phyloP scores from a whole-genome alignment of 2,888 invertebrate species.

The Agrochola macilenta region DNA sequence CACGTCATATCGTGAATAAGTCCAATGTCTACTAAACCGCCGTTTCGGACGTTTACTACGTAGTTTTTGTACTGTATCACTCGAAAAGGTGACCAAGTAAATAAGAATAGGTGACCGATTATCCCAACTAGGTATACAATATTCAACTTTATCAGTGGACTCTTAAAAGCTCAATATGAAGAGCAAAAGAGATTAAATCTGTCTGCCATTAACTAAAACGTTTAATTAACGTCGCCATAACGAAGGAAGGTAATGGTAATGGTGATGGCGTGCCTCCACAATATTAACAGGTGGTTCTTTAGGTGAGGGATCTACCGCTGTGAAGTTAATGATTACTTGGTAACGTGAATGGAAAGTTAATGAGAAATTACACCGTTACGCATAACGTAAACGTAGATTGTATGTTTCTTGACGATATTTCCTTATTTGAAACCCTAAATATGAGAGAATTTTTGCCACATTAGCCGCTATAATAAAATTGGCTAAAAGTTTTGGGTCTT shows the following conservation, averaged over 20 bases:
- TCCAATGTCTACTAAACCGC: too few species aligned
- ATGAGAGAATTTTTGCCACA: neutral
- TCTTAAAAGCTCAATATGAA: neutral
- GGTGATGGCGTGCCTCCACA: conserved; percentile 28
- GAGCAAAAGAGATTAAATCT: conserved; percentile 49
- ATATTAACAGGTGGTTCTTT: conserved; percentile 53
- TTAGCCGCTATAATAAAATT: neutral
- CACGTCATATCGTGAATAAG: too few species aligned
- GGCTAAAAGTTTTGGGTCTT: neutral
- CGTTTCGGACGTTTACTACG: too few species aligned
- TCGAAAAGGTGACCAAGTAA: neutral
- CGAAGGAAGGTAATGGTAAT: conserved; percentile 45
- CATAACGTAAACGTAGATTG: conserved; percentile 5
- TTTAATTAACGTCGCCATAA: conserved; percentile 53
- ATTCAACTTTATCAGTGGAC: neutral
- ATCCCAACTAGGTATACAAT: neutral
- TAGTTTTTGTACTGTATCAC: neutral
- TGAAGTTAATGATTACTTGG: conserved; percentile 31
- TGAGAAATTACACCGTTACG: neutral
- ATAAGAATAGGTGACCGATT: neutral
- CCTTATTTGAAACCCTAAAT: neutral
- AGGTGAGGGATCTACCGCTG: conserved; percentile 12
- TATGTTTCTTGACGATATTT: conserved; percentile 15
- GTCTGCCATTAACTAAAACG: conserved; percentile 40
- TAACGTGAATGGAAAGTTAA: conserved; percentile 23